Evolutionary conservation across 2,113 vertebrate genomes (phyloP).

Genomic region (Muntiacus muntjak): DNA sequence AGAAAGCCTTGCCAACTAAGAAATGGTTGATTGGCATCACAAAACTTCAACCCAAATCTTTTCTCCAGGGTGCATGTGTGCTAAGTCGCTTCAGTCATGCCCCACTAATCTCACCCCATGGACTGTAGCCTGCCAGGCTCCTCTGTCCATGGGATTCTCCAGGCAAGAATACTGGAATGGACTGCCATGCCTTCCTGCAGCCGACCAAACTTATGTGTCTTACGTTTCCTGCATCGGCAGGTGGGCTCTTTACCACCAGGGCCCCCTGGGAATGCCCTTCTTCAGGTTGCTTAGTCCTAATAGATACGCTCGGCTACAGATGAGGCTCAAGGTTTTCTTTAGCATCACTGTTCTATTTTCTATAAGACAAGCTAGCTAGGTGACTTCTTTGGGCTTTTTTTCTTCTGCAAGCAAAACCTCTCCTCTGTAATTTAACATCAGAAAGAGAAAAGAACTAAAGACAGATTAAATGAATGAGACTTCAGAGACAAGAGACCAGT

Average conservation of each 20-base stretch:
- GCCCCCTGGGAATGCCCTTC: not conserved
- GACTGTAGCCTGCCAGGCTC: not conserved
- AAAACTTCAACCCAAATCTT: not conserved
- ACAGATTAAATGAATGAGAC: not conserved
- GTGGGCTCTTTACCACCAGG: not conserved
- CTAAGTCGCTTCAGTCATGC: not conserved
- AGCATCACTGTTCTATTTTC: not conserved
- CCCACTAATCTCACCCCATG: not conserved
- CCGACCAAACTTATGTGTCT: not conserved
- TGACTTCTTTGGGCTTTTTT: not conserved
- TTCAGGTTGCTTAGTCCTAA: not conserved
- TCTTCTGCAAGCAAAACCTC: not conserved
- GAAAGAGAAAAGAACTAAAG: not conserved
- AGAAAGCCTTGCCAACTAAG: not conserved
- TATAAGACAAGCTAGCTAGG: not conserved
- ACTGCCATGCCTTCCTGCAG: not conserved
- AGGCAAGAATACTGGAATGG: not conserved
- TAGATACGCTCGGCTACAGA: fast-evolving
- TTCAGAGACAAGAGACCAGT: not conserved
- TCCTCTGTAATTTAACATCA: not conserved
- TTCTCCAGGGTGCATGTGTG: not conserved
- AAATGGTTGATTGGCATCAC: not conserved
- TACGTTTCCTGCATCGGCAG: not conserved
- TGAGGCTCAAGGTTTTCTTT: not conserved
- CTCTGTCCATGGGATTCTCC: not conserved